Percentiles rank a stretch among this genome's conserved stretches.
Conservation (phyloP, 2,888 invertebrate species). For the Cetonia aurata region DNA sequence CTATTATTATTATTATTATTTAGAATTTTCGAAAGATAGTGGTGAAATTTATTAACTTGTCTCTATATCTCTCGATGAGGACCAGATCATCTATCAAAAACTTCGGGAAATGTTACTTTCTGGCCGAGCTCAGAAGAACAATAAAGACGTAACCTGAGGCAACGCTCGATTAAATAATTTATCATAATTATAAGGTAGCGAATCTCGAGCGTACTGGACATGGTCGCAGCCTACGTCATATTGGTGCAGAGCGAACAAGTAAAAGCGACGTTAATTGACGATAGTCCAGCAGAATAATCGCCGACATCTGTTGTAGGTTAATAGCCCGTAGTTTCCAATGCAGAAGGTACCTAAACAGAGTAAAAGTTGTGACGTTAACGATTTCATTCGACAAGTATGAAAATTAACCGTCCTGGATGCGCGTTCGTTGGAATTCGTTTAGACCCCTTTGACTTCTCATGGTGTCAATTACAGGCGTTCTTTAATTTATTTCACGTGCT, state of each 20-base stretch:
- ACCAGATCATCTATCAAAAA: no score
- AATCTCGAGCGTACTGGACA: neutral
- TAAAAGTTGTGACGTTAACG: slow-evolving; percentile 1
- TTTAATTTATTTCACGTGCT: slow-evolving; percentile 8
- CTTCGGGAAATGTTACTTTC: neutral
- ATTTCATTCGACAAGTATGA: no score
- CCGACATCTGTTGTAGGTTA: neutral
- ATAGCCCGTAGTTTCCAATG: neutral
- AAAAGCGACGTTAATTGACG: slow-evolving; percentile 22
- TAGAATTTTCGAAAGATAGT: no score
- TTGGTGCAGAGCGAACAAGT: neutral
- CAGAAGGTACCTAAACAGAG: neutral
- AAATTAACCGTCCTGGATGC: no score
- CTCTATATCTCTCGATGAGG: no score
- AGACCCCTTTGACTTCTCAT: no score
- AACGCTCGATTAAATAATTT: slow-evolving; percentile 28
- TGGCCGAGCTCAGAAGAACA: neutral
- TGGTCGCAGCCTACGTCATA: slow-evolving; percentile 8
- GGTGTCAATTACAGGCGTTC: no score
- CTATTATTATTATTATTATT: no score
- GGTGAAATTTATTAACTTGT: no score
- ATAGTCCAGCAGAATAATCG: slow-evolving; percentile 11
- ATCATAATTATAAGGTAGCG: slow-evolving; percentile 31
- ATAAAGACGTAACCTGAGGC: slow-evolving; percentile 21
- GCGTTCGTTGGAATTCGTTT: no score